phyloP scores from a whole-genome alignment of 2,113 vertebrate genomes.

The Microtus richardsoni region DNA sequence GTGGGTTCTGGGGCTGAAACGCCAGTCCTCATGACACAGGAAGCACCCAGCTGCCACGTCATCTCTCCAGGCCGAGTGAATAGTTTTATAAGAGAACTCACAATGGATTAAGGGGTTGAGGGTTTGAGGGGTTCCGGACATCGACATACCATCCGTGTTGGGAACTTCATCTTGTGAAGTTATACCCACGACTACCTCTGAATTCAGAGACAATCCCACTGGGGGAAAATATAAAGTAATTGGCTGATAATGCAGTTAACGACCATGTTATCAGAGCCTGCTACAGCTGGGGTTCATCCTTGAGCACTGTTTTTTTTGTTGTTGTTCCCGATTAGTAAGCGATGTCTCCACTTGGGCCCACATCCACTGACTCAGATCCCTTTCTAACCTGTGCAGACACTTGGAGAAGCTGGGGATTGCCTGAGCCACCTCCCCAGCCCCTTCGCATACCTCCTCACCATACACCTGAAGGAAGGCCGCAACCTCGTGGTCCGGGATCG shows the following conservation, averaged over 20 bases:
- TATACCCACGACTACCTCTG: neutral
- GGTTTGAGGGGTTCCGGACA: neutral
- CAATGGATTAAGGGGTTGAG: too few relatives aligned
- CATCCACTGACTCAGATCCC: neutral
- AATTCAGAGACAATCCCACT: neutral
- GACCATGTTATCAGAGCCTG: neutral
- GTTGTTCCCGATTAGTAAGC: neutral
- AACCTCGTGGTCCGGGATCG: slow-evolving; percentile 95
- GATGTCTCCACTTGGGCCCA: neutral
- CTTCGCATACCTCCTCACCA: slow-evolving; percentile 92
- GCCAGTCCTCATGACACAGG: neutral
- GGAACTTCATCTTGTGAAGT: neutral
- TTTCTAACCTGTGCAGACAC: slow-evolving; percentile 70
- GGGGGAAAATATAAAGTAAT: neutral
- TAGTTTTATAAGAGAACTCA: neutral
- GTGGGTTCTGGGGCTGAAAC: neutral
- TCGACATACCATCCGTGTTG: too few relatives aligned
- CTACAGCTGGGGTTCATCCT: too few relatives aligned
- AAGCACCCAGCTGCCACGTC: neutral
- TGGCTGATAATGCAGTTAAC: rapidly evolving
- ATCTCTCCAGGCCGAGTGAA: neutral
- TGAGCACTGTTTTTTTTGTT: neutral
- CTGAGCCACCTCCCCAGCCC: slow-evolving; percentile 82
- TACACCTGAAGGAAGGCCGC: slow-evolving; percentile 93
- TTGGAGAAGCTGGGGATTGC: slow-evolving; percentile 79